phyloP scores from a whole-genome alignment of 2,113 vertebrate species.

The Lycaon pictus region DNA sequence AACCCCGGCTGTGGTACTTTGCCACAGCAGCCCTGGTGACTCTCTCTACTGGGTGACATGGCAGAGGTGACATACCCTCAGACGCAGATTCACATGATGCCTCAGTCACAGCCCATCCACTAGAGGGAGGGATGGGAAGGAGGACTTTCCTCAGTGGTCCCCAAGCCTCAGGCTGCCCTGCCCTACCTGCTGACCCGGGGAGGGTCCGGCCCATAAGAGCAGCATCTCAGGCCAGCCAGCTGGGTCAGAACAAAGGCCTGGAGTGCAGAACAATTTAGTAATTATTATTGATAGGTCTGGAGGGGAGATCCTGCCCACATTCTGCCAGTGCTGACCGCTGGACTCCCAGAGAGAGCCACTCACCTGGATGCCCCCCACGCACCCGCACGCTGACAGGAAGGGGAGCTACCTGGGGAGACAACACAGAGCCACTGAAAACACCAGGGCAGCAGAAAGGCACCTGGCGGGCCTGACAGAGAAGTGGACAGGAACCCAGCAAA shows the following conservation, averaged over 20 bases:
- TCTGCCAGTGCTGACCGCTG: not conserved
- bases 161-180: not conserved
- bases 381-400: not conserved
- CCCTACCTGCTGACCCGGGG: not conserved
- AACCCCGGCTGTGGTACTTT: not conserved
- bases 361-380: not conserved
- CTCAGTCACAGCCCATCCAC: not conserved
- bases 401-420: not conserved
- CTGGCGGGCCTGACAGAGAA: not conserved
- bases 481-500: fast-evolving
- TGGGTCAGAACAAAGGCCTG: not conserved
- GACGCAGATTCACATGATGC: not conserved
- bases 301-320: not conserved
- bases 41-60: too few species aligned
- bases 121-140: too few species aligned
- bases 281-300: not conserved
- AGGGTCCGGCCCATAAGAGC: not conserved
- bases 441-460: not conserved
- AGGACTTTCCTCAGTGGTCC: not conserved
- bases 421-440: not conserved
- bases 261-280: not conserved
- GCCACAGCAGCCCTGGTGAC: not conserved
- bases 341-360: not conserved
- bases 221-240: not conserved
- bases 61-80: not conserved